These are phyloP conservation scores for Struthio camelus DNA, from an alignment of 2,113 vertebrate genomes.

Conservation along the genomic window DNA sequence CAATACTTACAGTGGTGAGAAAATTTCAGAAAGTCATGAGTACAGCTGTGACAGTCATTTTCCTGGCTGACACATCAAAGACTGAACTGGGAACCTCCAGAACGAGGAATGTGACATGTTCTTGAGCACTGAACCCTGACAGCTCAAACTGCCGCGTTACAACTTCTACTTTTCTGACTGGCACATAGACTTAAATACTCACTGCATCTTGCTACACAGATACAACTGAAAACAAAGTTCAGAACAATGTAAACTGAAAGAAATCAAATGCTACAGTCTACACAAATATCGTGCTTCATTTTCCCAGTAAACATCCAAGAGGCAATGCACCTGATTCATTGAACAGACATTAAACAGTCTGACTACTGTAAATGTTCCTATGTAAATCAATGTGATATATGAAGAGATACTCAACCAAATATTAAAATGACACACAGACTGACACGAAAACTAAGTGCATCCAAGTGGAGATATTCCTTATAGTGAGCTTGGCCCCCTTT, in stretches of 20 bases:
- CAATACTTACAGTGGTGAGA: neutral
- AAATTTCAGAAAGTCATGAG: constrained; percentile 6
- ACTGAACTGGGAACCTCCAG: constrained; percentile 10
- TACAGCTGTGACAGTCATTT: neutral
- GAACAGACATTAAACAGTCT: neutral
- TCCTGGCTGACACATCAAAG: constrained; percentile 28
- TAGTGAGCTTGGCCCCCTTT: neutral
- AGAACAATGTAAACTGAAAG: neutral
- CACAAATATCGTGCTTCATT: neutral
- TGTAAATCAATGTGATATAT: neutral
- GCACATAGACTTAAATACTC: neutral
- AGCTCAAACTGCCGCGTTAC: neutral
- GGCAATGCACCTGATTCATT: neutral
- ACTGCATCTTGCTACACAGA: neutral
- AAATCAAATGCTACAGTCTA: neutral
- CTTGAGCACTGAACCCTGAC: neutral
- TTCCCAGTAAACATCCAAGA: neutral
- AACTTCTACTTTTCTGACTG: neutral
- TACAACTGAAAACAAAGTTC: neutral
- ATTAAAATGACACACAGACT: neutral
- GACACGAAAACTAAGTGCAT: neutral
- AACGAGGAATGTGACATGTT: neutral
- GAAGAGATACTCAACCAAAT: neutral
- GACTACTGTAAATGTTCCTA: neutral
- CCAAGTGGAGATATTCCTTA: neutral